Evolutionary conservation across 1,140 invertebrate genomes (phyloP), one percentile per base, ranked within the genome.

Genomic region (Aphelenchoides besseyi): DNA sequence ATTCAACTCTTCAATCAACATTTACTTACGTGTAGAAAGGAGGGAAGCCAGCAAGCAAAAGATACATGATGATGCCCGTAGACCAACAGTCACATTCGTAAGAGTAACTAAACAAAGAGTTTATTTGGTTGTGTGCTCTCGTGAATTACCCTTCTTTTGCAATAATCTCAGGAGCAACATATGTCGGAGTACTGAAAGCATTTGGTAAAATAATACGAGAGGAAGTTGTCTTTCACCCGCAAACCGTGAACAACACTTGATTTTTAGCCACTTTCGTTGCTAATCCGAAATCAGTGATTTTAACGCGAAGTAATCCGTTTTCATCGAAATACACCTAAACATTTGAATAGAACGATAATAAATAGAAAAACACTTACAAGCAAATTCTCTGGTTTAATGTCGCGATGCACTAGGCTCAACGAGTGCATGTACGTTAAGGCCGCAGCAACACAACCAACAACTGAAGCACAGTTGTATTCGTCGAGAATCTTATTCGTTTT

Each of bases 161-260:
- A 16, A 66, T 37, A 30, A 66, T 37, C 3, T 66, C 63, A 23
- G 63, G 63, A 53, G 63, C 63, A 18, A 66, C 63, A 53, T 66
- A 66, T 1, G 26, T 66, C 30, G 63, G 63, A 23, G 63, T 66
- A 33, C 59, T 48, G 23, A 48, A 48, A 48, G 23, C 41, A 23
- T 16, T 12, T 23, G 41, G 41, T 48, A 48, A 48, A 23, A 23
- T 48, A 23, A 48, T 12, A 48, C 12, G 41, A 48, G 41, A 16
- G 41, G 23, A 48, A 12, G 41, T 48, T n/a, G n/a, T n/a, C n/a
- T n/a, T n/a, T n/a, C n/a, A 48, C 41, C 55, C 63, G 30, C 63
- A 66, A 37, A 66, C 63, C 16, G 63, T 66, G 30, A 66, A 66
- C 63, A 66, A 66, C 63, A 66, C 12, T 32, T 66, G 26, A 36